Base-by-base conservation (phyloP, 2,888 invertebrate genomes). In the Emmelina monodactyla region DNA sequence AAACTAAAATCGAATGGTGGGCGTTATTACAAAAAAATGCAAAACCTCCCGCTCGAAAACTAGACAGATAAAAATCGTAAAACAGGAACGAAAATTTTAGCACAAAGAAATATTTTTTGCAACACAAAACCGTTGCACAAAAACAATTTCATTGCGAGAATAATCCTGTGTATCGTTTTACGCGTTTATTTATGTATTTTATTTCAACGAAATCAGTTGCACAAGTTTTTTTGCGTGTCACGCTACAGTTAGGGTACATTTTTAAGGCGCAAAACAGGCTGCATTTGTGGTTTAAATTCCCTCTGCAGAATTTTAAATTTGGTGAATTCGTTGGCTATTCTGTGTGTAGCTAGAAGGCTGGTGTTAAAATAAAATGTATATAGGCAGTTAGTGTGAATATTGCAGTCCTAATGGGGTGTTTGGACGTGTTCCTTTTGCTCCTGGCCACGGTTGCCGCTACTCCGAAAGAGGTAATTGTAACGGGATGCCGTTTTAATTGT, bases 321-420 rank as follows among this genome's bases (percentile, higher is more conserved):
- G 47, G 37, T 41, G 36, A 43, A 39, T 43, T 41, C 44, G 44
- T 48, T 44, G 47, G 28, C 41, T 43, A 55, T 51, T 53, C 53
- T 33, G 37, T 44, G 37, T 46, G 44, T 45, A 15, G 31, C 19
- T 22, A 38, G 36, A 42, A 43, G 50, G 47, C 49, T 47, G 45
- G 45, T 42, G 49, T 52, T 48, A 51, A 57, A 62, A 61, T 60
- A 62, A 62, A 62, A 63, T 64, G 60, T 45, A 50, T 51, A 50
- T 57, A 48, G 55, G 54, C 55, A 60, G 60, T 62, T 59, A 54
- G 49, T 59, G 58, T 59, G 60, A 55, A 62, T 53, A 50, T 50
- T 54, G 53, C 52, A 58, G 47, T 48, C 46, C 39, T 50, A 57
- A 70, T 70, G 68, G 51, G 42, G 19, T 46, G 39, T 40, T 45